Evolutionary conservation across 1,140 invertebrate species (phyloP).

Genomic region (Luehdorfia chinensis): DNA sequence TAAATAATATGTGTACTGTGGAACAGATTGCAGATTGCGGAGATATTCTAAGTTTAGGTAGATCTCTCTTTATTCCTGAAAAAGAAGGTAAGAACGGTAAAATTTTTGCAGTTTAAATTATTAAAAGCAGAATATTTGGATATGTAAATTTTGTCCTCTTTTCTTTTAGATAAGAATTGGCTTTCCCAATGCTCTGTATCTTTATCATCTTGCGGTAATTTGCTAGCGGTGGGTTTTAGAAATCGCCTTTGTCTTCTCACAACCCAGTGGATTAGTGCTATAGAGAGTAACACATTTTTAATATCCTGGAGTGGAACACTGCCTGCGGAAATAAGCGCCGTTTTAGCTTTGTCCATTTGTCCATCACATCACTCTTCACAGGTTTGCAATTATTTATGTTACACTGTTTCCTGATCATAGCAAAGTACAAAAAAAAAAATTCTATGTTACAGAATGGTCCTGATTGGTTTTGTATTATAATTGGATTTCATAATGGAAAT

Average conservation of each 20-base stretch:
- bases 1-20: conserved; percentile 81
- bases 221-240: conserved; percentile 83
- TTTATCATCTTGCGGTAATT: conserved; percentile 85
- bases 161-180: conserved; percentile 81
- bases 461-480: conserved; percentile 95
- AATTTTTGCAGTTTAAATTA: no score
- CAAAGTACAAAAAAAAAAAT: no score
- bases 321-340: conserved; percentile 68
- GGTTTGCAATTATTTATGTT: conserved; percentile 62
- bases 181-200: conserved; percentile 83
- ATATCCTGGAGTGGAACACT: conserved; percentile 78
- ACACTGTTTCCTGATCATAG: no score
- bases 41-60: conserved; percentile 79
- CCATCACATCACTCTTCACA: conserved; percentile 82
- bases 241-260: conserved; percentile 82
- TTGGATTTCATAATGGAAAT: conserved; percentile 91
- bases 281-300: conserved; percentile 71
- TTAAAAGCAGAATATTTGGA: no score
- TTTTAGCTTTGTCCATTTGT: conserved; percentile 74
- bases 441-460: conserved; percentile 79
- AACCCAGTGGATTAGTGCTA: conserved; percentile 80
- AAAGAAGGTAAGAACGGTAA: conserved; percentile 50
- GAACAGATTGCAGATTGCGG: conserved; percentile 82
- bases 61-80: conserved; percentile 77
- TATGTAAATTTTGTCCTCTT: no score